A percentile compares a stretch with the other conserved stretches of the same genome.
Conservation (phyloP, 2,797 vertebrate species). For the Scolopax bukidnonensis region DNA sequence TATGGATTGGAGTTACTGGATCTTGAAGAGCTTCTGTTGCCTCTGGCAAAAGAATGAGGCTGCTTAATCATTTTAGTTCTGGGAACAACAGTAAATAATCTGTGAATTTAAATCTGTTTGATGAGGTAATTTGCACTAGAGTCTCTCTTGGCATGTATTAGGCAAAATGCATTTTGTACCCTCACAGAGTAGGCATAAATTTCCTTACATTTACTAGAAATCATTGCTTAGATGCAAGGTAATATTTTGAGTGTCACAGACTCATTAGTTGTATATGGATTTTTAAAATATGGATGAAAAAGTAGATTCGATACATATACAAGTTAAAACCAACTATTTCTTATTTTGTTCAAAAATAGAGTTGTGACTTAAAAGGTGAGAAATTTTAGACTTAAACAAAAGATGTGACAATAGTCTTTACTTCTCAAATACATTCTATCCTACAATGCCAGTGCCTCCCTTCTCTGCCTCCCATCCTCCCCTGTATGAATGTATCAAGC, state of each 20-base stretch:
- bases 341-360: background rate
- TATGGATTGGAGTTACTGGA: background rate
- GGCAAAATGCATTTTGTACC: conserved; percentile 17
- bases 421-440: background rate
- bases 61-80: conserved; percentile 59
- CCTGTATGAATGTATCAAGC: background rate
- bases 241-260: background rate
- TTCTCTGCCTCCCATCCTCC: accelerated
- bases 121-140: conserved; percentile 20
- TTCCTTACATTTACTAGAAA: conserved; percentile 3
- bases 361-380: background rate
- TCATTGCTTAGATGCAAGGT: background rate
- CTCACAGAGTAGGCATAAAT: background rate
- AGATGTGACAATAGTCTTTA: background rate
- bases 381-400: too few relatives aligned
- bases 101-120: conserved; percentile 60
- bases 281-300: background rate
- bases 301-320: background rate
- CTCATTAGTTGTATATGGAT: background rate
- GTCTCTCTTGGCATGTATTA: background rate
- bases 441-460: background rate
- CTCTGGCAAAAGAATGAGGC: conserved; percentile 28
- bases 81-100: conserved; percentile 45
- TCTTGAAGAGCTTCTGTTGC: conserved; percentile 56
- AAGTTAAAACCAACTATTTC: background rate